phyloP scores from a whole-genome alignment of 2,797 vertebrate genomes.

The Helarctos malayanus region DNA sequence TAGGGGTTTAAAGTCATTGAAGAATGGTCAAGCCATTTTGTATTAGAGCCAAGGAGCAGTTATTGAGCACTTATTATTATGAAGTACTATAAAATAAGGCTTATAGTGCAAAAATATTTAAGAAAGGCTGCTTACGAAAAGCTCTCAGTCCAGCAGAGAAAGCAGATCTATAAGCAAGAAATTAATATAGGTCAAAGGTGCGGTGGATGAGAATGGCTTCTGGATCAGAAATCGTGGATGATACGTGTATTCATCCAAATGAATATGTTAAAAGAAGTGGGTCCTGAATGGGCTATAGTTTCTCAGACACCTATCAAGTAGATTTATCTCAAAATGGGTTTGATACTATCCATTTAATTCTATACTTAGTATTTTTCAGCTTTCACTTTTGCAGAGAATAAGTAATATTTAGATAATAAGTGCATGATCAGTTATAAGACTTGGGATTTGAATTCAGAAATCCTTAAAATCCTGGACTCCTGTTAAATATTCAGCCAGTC shows the following conservation, averaged over 20 bases:
- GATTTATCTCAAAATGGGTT: neutral
- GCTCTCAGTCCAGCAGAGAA: neutral
- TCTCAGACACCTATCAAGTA: neutral
- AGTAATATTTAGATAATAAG: neutral
- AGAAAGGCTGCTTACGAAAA: neutral
- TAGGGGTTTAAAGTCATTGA: neutral
- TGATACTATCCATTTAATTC: neutral
- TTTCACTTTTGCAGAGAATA: neutral
- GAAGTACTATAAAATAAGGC: slow-evolving; percentile 2
- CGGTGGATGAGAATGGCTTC: neutral
- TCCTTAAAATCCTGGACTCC: neutral
- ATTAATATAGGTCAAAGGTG: neutral
- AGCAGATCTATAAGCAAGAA: neutral
- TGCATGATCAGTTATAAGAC: neutral
- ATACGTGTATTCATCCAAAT: neutral
- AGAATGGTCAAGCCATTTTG: neutral
- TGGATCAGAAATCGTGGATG: neutral
- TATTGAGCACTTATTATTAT: neutral
- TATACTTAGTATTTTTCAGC: neutral
- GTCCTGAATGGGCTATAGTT: neutral
- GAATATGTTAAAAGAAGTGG: neutral
- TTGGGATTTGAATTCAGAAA: slow-evolving; percentile 35
- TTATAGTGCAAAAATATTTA: neutral
- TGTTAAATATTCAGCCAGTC: neutral
- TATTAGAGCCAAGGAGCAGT: neutral